phyloP scores from a whole-genome alignment of 64 coral and sea anemone species.

The Hydrozoanthus tunicans region DNA sequence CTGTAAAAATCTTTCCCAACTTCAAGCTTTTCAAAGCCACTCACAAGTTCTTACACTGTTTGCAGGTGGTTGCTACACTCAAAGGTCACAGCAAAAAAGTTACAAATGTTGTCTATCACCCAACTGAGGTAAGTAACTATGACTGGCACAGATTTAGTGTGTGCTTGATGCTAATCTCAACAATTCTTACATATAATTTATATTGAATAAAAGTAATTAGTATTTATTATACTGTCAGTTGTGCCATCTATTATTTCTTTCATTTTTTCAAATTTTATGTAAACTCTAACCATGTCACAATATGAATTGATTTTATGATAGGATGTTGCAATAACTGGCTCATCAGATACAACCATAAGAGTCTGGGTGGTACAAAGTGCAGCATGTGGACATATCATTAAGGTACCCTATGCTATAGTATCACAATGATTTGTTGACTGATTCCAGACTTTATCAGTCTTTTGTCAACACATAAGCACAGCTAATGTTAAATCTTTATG shows the following conservation, averaged over 20 bases:
- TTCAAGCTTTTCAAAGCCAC: not conserved
- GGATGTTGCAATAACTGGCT: slow-evolving; percentile 95
- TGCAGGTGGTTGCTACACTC: slow-evolving; percentile 96
- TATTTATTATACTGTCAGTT: no score
- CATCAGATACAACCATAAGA: slow-evolving; percentile 91
- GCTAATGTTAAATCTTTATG: no score
- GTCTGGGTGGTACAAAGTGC: slow-evolving; percentile 91
- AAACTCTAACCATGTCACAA: no score
- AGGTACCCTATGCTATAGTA: slow-evolving; percentile 50
- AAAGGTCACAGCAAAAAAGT: slow-evolving; percentile 98
- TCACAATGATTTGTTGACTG: not conserved
- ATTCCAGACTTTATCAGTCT: not conserved
- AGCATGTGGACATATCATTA: slow-evolving; percentile 82
- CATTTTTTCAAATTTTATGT: no score
- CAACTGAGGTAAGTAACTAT: slow-evolving; percentile 69
- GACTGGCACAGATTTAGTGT: no score
- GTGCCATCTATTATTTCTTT: no score
- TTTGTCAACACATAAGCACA: not conserved
- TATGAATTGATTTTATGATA: not conserved
- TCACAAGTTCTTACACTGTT: not conserved
- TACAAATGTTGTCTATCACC: slow-evolving; percentile 99
- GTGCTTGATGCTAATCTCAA: no score
- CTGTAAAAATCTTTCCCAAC: no score
- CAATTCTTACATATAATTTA: no score
- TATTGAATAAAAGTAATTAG: no score